Evolutionary conservation across 1,140 invertebrate species (phyloP), one percentile per base, ranked within the genome.

Genomic region (Bombus terrestris): DNA sequence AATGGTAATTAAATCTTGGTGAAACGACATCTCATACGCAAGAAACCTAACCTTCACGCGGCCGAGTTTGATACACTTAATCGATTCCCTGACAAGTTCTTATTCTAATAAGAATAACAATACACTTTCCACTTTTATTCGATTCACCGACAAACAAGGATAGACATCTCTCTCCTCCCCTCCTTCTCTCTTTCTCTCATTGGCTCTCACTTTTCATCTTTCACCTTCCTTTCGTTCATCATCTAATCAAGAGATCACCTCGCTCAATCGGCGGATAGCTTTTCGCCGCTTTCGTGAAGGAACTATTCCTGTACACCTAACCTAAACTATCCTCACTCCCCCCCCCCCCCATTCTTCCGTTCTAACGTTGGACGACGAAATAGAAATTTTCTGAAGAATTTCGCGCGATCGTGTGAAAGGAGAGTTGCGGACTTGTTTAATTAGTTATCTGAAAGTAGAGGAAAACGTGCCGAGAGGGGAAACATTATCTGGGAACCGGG

Each of bases 381-480:
- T 86, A 86, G 80, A 86, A 86, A 86, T 86, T 72, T 32, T 28
- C 59, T 85, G 85, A 84, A 73, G 86, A 88, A 88, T 88, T 89
- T 89, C 75, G 81, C 85, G 85, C 84, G 85, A 87, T 89, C 92
- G 90, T 92, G 92, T 87, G 92, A 92, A 92, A 91, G 85, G 90
- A 92, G 90, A 92, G 90, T 53, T n/a, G 22, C 8, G 12, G 25
- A 75, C 78, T 83, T 62, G 69, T 87, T 91, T 92, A 92, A 92
- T 92, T 92, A 92, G 86, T 82, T 88, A 86, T 89, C 84, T 87
- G 90, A 92, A 92, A 92, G 91, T 72, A 41, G 37, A 39, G 57
- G 75, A 25, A 64, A 41, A 32, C 74, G 89, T 81, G 86, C 89
- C 87, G 32, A 78, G 43, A 68, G 18, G 43, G 76, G 41, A 22